Evolutionary conservation across 2,797 vertebrate species (phyloP), one percentile per base, ranked within the genome.

Genomic region (Lepus townsendii): DNA sequence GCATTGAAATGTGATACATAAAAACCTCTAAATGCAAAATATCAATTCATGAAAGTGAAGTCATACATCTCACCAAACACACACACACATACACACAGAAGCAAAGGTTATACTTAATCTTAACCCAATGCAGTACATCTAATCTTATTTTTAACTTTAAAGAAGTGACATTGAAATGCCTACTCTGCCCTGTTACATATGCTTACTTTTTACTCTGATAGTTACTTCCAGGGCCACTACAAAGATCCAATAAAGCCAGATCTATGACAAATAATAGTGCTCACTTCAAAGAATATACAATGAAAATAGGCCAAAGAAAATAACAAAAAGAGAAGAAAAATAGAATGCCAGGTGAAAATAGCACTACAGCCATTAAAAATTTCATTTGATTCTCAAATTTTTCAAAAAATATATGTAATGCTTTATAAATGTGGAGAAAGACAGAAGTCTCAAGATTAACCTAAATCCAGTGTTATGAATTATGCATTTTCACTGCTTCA

Each of bases 131-230:
- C 62, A 6, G 20, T 22, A n/a, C 32, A 20, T 19, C 27, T 73
- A 16, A 72, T 7, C 8, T 38, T 78, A 38, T 69, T 78, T 82
- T 20, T 52, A 83, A 60, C 13, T 13, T 2, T 30, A 42, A 73
- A 83, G 7, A 52, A 1, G 1, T 26, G 2, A 20, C 71, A 13
- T 26, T 27, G 38, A 73, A 90, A 72, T 38, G 69, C 42, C n/a
- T 13, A 27, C 17, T 7, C 2, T 27, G 3, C 2, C 19, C 12
- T 27, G 24, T 20, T 32, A 50, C 0, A 2, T 2, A 19, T 4
- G 20, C 30, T 30, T 24, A 3, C 2, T 35, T 72, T 69, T 72
- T 65, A 69, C 3, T 27, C 20, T 71, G 16, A 57, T 0, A 38
- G 65, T 57, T 65, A 63, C 6, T 60, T 30, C 5, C 0, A 0